phyloP scores from a whole-genome alignment of 2,113 vertebrate species.

The Heterocephalus glaber region DNA sequence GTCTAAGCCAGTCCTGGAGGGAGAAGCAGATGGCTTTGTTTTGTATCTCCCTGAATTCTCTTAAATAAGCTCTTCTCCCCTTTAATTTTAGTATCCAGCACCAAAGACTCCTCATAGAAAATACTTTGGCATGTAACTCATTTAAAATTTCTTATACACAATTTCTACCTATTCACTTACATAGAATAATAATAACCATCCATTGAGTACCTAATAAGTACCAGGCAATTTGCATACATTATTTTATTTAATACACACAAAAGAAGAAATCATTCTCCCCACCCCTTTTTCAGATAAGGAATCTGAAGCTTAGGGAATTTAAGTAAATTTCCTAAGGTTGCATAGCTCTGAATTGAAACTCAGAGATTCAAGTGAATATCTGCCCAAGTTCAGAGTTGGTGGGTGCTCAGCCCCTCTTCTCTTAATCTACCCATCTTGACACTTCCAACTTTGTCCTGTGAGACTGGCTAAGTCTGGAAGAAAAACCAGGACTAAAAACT shows the following conservation, averaged over 20 bases:
- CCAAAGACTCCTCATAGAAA: neutral
- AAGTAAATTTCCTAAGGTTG: conserved; percentile 1
- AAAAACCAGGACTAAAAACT: neutral
- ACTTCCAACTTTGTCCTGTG: neutral
- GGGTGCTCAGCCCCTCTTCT: neutral
- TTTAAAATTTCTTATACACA: conserved; percentile 52
- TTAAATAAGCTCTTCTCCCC: neutral
- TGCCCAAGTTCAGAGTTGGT: neutral
- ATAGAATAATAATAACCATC: conserved; percentile 62
- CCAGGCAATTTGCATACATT: conserved; percentile 73
- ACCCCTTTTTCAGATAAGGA: neutral
- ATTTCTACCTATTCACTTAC: conserved; percentile 67
- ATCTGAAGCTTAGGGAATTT: conserved; percentile 36
- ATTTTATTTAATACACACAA: conserved; percentile 67
- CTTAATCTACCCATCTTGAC: too few species aligned
- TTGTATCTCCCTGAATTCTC: neutral
- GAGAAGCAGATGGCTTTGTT: neutral
- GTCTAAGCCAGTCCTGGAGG: neutral
- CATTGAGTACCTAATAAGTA: conserved; percentile 61
- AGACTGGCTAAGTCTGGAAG: neutral
- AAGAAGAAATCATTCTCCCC: conserved; percentile 52
- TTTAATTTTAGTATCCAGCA: neutral
- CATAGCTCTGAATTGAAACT: neutral
- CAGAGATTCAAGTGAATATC: neutral
- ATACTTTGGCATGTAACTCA: conserved; percentile 16